phyloP scores from a whole-genome alignment of 2,888 invertebrate genomes.

The Sipha maydis region DNA sequence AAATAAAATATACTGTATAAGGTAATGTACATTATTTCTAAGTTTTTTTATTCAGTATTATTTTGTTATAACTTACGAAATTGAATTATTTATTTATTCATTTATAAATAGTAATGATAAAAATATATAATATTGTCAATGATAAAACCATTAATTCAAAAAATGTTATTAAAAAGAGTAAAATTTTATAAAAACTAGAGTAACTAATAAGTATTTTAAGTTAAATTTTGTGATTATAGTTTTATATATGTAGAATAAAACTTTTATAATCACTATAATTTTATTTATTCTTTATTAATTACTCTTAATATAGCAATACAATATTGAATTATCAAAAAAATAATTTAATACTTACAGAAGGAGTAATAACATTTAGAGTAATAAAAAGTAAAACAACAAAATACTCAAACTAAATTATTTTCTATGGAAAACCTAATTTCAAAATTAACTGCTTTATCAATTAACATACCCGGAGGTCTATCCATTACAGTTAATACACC shows the following conservation, averaged over 20 bases:
- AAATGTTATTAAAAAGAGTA: neutral
- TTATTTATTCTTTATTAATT: neutral
- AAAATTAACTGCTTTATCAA: neutral
- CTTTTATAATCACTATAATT: neutral
- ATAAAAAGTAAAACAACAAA: slow-evolving; percentile 28
- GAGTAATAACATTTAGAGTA: neutral
- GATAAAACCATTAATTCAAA: neutral
- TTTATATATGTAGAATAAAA: neutral
- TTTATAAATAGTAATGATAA: slow-evolving; percentile 10
- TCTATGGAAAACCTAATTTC: neutral
- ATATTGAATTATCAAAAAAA: neutral
- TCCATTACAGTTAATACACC: slow-evolving; percentile 89
- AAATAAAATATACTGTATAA: neutral
- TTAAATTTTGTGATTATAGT: neutral
- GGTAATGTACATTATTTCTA: slow-evolving; percentile 9
- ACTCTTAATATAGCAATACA: too few relatives aligned
- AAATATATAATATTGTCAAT: too few relatives aligned
- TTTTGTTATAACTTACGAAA: neutral
- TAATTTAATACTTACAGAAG: slow-evolving; percentile 44
- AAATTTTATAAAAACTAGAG: neutral
- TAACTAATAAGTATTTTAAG: neutral
- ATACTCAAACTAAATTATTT: neutral
- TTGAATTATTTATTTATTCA: slow-evolving; percentile 7
- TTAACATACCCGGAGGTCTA: slow-evolving; percentile 80
- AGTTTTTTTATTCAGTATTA: neutral